A percentile compares a stretch with the other conserved stretches of the same genome.
These are phyloP conservation scores for Micrasema longulum DNA, from an alignment of 1,140 invertebrate genomes.

Conservation along the genomic window DNA sequence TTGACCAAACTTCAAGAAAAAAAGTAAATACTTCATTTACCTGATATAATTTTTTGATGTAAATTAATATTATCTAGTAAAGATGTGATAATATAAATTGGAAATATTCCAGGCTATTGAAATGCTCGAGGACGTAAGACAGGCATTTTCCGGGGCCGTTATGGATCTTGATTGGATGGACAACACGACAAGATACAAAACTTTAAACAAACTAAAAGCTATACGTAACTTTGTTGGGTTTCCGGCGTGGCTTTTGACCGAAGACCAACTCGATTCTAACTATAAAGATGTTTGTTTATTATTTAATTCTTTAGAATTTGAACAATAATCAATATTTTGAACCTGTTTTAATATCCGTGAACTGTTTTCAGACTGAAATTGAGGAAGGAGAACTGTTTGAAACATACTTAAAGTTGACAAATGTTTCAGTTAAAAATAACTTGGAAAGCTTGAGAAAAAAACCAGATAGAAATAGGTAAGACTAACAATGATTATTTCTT, in stretches of 20 bases:
- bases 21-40: conserved; percentile 74
- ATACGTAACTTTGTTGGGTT: conserved; percentile 80
- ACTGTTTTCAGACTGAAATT: conserved; percentile 69
- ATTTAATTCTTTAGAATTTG: background rate
- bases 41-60: background rate
- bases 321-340: conserved; percentile 4
- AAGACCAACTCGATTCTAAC: conserved; percentile 68
- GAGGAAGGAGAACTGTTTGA: conserved; percentile 72
- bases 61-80: too few species aligned
- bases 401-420: conserved; percentile 72
- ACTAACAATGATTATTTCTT: too few species aligned
- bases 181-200: conserved; percentile 71
- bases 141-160: conserved; percentile 79
- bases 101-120: conserved; percentile 71
- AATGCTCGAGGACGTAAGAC: conserved; percentile 80
- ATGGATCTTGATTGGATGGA: conserved; percentile 84
- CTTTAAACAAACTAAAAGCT: conserved; percentile 73
- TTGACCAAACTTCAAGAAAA: conserved; percentile 75
- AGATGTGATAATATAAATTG: too few species aligned
- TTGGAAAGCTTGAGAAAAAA: conserved; percentile 72
- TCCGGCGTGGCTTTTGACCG: conserved; percentile 76
- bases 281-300: conserved; percentile 68
- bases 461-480: conserved; percentile 72
- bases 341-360: conserved; percentile 5
- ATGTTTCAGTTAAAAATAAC: conserved; percentile 70